phyloP scores from a whole-genome alignment of 2,888 invertebrate genomes.

The Archips crataeganus region DNA sequence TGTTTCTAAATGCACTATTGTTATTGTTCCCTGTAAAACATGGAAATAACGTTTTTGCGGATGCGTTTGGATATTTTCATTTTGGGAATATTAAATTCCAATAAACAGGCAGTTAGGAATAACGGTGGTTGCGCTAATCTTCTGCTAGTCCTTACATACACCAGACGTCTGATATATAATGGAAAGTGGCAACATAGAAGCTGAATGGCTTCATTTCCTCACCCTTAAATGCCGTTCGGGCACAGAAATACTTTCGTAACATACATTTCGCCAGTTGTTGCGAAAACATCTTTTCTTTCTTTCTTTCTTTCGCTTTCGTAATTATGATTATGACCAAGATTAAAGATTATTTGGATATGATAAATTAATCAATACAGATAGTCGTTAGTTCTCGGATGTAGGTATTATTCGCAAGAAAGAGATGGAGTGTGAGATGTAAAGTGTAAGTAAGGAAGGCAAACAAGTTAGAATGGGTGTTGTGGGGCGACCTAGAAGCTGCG shows the following conservation, averaged over 20 bases:
- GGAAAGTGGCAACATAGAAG: background rate
- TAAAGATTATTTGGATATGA: constrained; percentile 15
- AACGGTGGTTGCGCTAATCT: background rate
- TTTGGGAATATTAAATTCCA: background rate
- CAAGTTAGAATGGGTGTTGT: constrained; percentile 47
- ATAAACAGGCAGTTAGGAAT: background rate
- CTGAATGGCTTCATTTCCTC: constrained; percentile 28
- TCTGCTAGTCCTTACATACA: background rate
- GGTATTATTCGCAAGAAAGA: constrained; percentile 56
- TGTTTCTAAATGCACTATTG: constrained; percentile 15
- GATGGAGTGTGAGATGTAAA: constrained; percentile 55
- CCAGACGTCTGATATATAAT: background rate
- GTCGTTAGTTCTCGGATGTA: constrained; percentile 44
- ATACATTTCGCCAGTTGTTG: constrained; percentile 11
- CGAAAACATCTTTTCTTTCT: background rate
- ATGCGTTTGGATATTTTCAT: background rate
- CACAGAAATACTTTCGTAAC: constrained; percentile 25
- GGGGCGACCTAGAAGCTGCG: constrained; percentile 60
- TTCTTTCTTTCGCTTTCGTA: background rate
- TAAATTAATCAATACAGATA: constrained; percentile 35
- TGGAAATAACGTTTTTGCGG: constrained; percentile 11
- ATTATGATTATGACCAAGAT: background rate
- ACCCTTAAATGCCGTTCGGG: background rate
- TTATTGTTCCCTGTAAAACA: constrained; percentile 11
- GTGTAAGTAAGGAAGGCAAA: constrained; percentile 50